Evolutionary conservation across 2,888 invertebrate species (phyloP).

Genomic region (Tolmerus cingulatus): DNA sequence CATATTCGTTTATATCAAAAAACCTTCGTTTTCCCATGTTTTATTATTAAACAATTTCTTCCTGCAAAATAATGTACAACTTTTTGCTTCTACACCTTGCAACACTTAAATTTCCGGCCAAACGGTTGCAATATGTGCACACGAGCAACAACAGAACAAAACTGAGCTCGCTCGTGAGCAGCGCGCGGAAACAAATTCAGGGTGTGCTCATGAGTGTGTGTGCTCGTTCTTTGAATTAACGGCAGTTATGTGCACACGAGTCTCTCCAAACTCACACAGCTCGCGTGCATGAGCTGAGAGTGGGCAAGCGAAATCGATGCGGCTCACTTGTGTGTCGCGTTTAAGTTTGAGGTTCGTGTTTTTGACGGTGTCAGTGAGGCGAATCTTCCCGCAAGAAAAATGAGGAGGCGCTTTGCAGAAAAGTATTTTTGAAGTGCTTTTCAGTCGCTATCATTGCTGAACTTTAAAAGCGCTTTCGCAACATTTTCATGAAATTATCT

Average conservation of each 20-base stretch:
- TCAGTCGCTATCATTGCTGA: too few species aligned
- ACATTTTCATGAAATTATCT: too few species aligned
- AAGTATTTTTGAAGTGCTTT: too few species aligned
- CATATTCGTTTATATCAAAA: constrained; percentile 4
- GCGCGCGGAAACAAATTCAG: neutral
- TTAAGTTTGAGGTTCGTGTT: too few species aligned
- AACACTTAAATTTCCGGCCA: neutral
- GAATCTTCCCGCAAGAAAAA: too few species aligned
- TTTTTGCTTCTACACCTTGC: neutral
- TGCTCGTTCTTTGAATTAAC: neutral
- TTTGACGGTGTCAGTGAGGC: too few species aligned
- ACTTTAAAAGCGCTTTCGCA: too few species aligned
- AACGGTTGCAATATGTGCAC: neutral
- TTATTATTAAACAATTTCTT: neutral
- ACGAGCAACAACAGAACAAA: neutral
- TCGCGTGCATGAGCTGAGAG: neutral
- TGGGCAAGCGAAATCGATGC: too few species aligned
- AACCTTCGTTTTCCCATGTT: neutral
- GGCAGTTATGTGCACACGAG: neutral
- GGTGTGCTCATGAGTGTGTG: neutral
- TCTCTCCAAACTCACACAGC: neutral
- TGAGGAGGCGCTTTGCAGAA: too few species aligned
- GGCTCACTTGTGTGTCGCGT: neutral
- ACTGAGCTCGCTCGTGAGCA: neutral
- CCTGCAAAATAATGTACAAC: neutral